Conservation (phyloP, 2,113 vertebrate genomes). For the Petrocephalus zakoni region DNA sequence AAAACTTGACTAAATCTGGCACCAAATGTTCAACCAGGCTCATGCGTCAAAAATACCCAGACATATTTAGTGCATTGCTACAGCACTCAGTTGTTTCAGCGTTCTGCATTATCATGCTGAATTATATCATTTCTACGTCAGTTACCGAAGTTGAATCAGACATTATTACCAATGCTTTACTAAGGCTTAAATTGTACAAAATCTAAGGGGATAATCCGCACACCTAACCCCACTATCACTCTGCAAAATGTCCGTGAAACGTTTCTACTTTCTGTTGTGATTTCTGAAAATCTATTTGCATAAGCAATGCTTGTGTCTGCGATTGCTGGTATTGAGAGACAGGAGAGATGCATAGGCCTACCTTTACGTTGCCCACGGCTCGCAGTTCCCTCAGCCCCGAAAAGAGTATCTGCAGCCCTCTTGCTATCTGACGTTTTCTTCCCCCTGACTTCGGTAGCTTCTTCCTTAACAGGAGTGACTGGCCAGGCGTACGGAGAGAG, state of each 20-base stretch:
- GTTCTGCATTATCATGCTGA: background rate
- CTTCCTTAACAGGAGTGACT: slow-evolving; percentile 18
- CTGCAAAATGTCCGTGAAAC: background rate
- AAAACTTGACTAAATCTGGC: background rate
- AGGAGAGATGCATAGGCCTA: background rate
- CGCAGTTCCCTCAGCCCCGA: background rate
- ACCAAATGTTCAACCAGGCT: background rate
- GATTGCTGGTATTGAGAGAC: background rate
- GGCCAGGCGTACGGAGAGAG: background rate
- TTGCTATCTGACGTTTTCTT: slow-evolving; percentile 32
- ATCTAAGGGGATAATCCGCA: background rate
- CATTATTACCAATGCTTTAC: background rate
- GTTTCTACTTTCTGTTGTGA: background rate
- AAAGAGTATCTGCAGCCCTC: background rate
- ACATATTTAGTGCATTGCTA: background rate
- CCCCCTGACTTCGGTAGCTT: slow-evolving; percentile 31
- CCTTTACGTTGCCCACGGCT: background rate
- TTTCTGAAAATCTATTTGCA: background rate
- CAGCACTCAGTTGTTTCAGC: background rate
- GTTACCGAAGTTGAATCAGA: background rate
- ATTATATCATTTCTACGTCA: background rate
- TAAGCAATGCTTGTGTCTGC: background rate
- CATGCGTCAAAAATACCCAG: background rate
- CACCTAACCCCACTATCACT: background rate
- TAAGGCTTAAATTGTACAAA: background rate